Conservation (phyloP, 64 coral and sea anemone genomes). For the Porites australiensis region DNA sequence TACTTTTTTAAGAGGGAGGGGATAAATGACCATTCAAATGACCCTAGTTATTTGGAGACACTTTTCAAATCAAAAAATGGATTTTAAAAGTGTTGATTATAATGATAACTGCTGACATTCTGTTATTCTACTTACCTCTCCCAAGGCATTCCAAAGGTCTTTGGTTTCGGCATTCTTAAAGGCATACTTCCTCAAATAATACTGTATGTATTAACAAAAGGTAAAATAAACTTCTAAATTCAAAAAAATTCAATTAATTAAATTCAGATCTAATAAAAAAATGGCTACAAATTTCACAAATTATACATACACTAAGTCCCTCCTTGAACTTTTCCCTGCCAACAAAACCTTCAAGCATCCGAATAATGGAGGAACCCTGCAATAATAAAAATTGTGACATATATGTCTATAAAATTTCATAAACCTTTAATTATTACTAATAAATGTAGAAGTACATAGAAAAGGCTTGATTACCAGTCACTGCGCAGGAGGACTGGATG, state of each 20-base stretch:
- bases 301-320: slow-evolving; percentile 56
- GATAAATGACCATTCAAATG: too few species aligned
- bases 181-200: slow-evolving; percentile 87
- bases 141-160: slow-evolving; percentile 93
- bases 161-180: slow-evolving; percentile 88
- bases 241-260: neutral
- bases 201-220: slow-evolving; percentile 32
- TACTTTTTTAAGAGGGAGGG: too few species aligned
- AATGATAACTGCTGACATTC: neutral
- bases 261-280: neutral
- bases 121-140: slow-evolving; percentile 46
- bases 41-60: too few species aligned
- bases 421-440: too few species aligned
- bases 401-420: neutral
- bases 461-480: too few species aligned
- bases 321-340: slow-evolving; percentile 49
- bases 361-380: slow-evolving; percentile 83
- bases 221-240: neutral
- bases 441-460: too few species aligned
- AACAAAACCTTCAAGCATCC: slow-evolving; percentile 80
- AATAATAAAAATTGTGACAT: neutral
- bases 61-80: too few species aligned
- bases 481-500: too few species aligned
- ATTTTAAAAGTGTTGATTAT: too few species aligned
- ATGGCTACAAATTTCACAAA: neutral